phyloP scores from a whole-genome alignment of 2,113 vertebrate genomes.

The Cairina moschata region DNA sequence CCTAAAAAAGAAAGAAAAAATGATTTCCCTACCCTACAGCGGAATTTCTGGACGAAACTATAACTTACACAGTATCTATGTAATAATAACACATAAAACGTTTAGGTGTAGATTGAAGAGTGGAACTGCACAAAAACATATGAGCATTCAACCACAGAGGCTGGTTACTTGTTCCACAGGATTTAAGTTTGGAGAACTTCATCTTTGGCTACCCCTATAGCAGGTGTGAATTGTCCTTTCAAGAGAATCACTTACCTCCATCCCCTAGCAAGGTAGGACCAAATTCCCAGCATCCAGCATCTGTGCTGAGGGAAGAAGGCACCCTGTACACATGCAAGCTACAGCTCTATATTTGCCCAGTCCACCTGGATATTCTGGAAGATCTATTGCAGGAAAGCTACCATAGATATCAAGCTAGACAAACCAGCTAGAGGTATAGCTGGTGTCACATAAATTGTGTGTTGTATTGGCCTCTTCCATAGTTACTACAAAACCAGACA shows the following conservation, averaged over 20 bases:
- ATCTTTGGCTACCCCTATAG: not conserved
- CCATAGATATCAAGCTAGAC: not conserved
- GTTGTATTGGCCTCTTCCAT: not conserved
- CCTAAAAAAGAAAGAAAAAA: conserved; percentile 79
- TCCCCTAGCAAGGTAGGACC: not conserved
- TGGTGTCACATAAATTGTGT: not conserved
- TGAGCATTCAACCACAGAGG: not conserved
- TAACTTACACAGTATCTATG: not conserved
- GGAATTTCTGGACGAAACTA: not conserved
- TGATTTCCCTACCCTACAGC: not conserved
- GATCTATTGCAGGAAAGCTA: not conserved
- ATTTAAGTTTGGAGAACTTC: not conserved
- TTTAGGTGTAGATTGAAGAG: not conserved
- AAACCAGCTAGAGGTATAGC: not conserved
- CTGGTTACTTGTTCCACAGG: not conserved
- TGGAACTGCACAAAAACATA: rapidly evolving
- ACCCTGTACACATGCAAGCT: not conserved
- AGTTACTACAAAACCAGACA: not conserved
- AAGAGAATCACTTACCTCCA: not conserved
- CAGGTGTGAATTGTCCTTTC: not conserved
- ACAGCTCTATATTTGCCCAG: not conserved
- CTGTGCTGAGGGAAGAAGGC: not conserved
- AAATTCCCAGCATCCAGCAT: not conserved
- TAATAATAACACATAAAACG: not conserved
- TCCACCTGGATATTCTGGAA: not conserved